Evolutionary conservation across 2,888 invertebrate species (phyloP).

Genomic region (Cheilosia urbana): DNA sequence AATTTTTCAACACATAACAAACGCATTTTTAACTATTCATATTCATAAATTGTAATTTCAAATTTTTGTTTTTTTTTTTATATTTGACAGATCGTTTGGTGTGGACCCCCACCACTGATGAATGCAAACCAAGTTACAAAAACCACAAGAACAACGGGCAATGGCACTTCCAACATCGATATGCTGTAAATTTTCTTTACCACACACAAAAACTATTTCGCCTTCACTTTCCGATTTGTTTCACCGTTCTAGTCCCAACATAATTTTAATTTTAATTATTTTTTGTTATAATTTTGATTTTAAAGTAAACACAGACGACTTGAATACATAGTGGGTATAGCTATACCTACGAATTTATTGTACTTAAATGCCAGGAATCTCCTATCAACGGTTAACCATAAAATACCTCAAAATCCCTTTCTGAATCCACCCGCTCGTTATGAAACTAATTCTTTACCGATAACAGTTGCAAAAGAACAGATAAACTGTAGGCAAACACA

Average conservation of each 20-base stretch:
- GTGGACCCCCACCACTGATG: constrained; percentile 82
- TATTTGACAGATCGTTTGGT: constrained; percentile 82
- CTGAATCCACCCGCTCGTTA: no score
- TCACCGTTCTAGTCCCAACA: neutral
- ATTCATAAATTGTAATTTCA: neutral
- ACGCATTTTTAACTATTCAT: neutral
- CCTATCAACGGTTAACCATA: no score
- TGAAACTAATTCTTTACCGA: no score
- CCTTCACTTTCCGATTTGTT: neutral
- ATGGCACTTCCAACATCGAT: constrained; percentile 85
- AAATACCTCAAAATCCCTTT: no score
- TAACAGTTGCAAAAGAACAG: no score
- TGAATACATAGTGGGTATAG: neutral
- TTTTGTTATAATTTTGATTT: constrained; percentile 18
- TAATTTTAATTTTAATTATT: constrained; percentile 4
- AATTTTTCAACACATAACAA: neutral
- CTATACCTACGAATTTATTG: no score
- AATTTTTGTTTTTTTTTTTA: no score
- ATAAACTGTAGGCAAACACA: no score
- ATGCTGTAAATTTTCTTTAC: constrained; percentile 81
- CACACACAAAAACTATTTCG: constrained; percentile 22
- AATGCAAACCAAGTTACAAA: constrained; percentile 85
- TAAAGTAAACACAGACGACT: constrained; percentile 3
- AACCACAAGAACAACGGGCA: constrained; percentile 88
- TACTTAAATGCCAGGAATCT: no score